Base-by-base conservation (phyloP, 1,140 invertebrate species). In the Pseudomyrmex gracilis region DNA sequence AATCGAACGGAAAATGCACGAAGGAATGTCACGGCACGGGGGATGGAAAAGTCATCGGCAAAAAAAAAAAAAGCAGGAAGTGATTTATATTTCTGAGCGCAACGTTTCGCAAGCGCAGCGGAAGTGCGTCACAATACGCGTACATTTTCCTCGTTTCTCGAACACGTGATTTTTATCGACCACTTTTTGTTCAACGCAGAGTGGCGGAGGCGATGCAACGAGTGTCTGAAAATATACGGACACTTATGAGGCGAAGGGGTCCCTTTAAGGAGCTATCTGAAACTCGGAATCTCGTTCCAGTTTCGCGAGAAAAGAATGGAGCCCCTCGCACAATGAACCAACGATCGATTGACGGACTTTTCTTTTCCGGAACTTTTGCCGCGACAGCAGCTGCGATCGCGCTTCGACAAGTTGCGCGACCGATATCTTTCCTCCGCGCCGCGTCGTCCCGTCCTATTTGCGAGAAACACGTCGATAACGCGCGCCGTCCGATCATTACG, bases 261-360 rank as follows among this genome's bases (percentile, higher is more conserved):
- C 7, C 47, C 64, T 82, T 51, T 55, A 34, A 70, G 67, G 53
- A 73, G 22, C 57, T 61, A 78, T 87, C 87, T 71, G 43, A 80
- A 63, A 88, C 82, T 82, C 82, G 51, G 34, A 71, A 84, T 85
- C 87, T 78, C 49, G 86, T 73, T 82, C 85, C 70, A 64, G 55
- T 87, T 61, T 57, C 34, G 22, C 3, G 34, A 34, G 34, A 9
- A 20, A 73, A 45, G 60, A 63, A 88, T 70, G 78, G 84, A 83
- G 57, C 57, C 34, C 0, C 55, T 63, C 15, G 83, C 58, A 85
- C 86, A 87, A 85, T 85, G 71, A 58, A 68, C 53, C 57, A 57
- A 34, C 70, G 82, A 87, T 87, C 87, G 86, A 88, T 87, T 66
- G 87, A 85, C 83, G 71, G 61, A 76, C 58, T 83, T 76, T 57